Conservation (phyloP, 2,888 invertebrate genomes). For the Frankliniella intonsa region DNA sequence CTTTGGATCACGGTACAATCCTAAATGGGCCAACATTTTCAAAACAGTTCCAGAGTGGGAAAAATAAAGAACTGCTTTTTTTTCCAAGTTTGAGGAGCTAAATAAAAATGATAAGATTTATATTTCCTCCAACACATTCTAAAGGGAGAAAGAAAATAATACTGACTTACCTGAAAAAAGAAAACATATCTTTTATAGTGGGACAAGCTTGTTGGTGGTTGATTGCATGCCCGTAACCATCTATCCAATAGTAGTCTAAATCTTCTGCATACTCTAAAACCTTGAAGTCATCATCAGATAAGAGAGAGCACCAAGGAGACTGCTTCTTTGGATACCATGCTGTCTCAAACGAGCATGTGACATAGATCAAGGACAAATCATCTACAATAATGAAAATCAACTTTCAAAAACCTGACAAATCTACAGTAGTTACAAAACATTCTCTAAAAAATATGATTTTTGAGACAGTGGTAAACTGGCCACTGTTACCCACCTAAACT, state of each 20-base stretch:
- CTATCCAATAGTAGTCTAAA: conserved; percentile 73
- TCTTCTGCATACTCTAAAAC: conserved; percentile 72
- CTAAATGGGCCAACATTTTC: conserved; percentile 67
- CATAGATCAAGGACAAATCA: conserved; percentile 61
- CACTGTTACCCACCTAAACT: conserved; percentile 50
- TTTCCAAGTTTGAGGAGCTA: conserved; percentile 18
- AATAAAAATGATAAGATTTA: background rate
- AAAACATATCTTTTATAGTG: conserved; percentile 64
- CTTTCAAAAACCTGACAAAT: conserved; percentile 19
- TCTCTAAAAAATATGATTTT: conserved; percentile 29
- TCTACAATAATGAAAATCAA: conserved; percentile 47
- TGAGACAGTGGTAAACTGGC: background rate
- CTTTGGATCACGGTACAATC: conserved; percentile 62
- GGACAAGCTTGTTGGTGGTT: conserved; percentile 72
- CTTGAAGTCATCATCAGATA: conserved; percentile 58
- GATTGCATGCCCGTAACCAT: conserved; percentile 72
- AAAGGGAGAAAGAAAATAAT: conserved; percentile 31
- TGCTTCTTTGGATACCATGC: conserved; percentile 62
- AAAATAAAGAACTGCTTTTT: conserved; percentile 56
- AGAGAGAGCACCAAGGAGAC: conserved; percentile 77
- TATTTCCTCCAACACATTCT: background rate
- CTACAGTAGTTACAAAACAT: conserved; percentile 3
- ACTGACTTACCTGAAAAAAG: conserved; percentile 57
- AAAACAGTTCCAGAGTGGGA: conserved; percentile 78
- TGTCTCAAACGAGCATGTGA: conserved; percentile 74